Evolutionary conservation across 2,797 vertebrate genomes (phyloP).

Genomic region (Prionace glauca): DNA sequence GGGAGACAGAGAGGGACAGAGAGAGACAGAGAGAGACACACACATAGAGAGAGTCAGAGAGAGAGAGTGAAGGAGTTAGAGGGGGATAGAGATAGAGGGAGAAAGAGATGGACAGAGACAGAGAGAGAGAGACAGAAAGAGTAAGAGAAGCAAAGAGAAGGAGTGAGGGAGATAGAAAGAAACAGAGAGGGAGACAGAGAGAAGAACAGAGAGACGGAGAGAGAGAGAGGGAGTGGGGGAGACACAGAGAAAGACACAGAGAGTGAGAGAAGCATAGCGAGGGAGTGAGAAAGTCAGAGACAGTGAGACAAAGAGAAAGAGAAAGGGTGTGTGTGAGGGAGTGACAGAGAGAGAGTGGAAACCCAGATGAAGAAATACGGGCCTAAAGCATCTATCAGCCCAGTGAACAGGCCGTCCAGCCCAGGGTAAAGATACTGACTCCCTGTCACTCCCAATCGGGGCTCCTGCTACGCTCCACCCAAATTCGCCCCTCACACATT

Average conservation of each 20-base stretch:
- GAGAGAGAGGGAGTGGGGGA: too few relatives aligned
- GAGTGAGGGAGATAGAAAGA: background rate
- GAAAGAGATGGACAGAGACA: background rate
- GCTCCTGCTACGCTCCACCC: too few relatives aligned
- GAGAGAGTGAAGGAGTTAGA: too few relatives aligned
- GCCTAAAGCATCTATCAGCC: too few relatives aligned
- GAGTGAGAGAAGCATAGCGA: background rate
- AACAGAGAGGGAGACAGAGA: background rate
- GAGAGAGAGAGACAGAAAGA: too few relatives aligned
- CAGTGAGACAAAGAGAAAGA: background rate
- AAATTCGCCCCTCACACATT: too few relatives aligned
- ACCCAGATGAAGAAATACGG: too few relatives aligned
- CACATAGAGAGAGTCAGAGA: background rate
- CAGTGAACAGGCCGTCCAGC: too few relatives aligned
- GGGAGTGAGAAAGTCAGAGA: background rate
- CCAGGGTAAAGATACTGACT: too few relatives aligned
- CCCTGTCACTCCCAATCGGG: too few relatives aligned
- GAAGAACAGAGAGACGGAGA: rapidly evolving
- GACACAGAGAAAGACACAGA: too few relatives aligned
- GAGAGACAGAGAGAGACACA: background rate
- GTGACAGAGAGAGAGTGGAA: too few relatives aligned
- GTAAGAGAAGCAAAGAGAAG: background rate
- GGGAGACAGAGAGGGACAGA: background rate
- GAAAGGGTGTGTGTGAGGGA: background rate
- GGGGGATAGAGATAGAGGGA: background rate